Evolutionary conservation across 2,797 vertebrate genomes (phyloP), one percentile per base, ranked within the genome.

Genomic region (Euphonia xanthogaster): DNA sequence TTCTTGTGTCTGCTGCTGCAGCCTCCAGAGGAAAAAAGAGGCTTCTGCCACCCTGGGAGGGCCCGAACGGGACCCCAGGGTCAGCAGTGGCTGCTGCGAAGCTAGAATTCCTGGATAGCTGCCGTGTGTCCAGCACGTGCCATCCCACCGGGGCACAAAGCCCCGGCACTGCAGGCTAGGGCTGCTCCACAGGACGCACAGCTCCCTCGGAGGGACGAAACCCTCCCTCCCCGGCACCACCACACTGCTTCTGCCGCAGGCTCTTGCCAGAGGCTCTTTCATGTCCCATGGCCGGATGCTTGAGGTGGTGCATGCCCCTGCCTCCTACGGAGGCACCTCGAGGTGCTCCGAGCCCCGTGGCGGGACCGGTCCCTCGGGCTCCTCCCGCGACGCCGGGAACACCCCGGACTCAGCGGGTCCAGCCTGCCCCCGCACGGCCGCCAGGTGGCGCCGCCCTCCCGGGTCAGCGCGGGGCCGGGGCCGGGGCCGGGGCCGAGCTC

Each of bases 231-330:
- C 27, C 0, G 1, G 14, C 8, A 3, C 16, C 2, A 1, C 14
- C 9, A 0, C 40, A 1, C 13, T 0, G 11, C 1, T 0, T 2
- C 19, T 25, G 2, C 35, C 28, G 16, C 47, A 5, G 37, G 27
- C 24, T 0, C 58, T 18, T 1, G 7, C 61, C 57, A 19, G 37
- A 28, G 12, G 25, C 33, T 18, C 7, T 2, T 1, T 6, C 7
- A 0, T 1, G 31, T 11, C 78, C 62, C 28, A 4, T 3, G 42
- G 17, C 23, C 2, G 3, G 8, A 18, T 15, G 77, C 50, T 14
- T 3, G 51, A 8, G 35, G 14, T 25, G 50, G 2, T 30, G 35
- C 42, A 3, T 24, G 12, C 13, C 7, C n/a, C 30, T 7, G 3
- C 23, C 28, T 27, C 18, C n/a, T 14, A 1, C 2, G 42, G 25